Percentiles rank a stretch among this genome's conserved stretches.
Evolutionary conservation across 2,888 invertebrate species (phyloP).

Genomic region (Andrena dorsata): DNA sequence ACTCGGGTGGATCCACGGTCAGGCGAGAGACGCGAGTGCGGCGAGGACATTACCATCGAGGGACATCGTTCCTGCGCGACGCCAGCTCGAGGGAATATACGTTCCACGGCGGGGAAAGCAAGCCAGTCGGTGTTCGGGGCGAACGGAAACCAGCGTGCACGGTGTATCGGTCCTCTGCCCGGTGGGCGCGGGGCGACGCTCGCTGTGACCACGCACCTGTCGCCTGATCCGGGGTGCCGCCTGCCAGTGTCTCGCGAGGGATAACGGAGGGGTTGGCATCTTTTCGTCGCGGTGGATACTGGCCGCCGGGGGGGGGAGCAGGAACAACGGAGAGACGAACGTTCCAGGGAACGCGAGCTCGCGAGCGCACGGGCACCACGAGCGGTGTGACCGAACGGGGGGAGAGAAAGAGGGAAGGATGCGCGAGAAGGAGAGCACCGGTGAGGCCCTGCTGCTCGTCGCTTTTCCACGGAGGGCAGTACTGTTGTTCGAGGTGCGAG

Average conservation of each 20-base stretch:
- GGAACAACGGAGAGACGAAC: slow-evolving; percentile 11
- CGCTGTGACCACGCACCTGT: slow-evolving; percentile 72
- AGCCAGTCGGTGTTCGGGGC: too few species aligned
- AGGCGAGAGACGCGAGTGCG: slow-evolving; percentile 3
- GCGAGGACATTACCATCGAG: background rate
- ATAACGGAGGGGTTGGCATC: slow-evolving; percentile 61
- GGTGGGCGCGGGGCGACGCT: slow-evolving; percentile 51
- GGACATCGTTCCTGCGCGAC: background rate
- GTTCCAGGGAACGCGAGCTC: background rate
- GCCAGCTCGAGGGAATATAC: background rate
- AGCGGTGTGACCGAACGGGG: slow-evolving; percentile 13
- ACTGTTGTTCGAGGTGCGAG: slow-evolving; percentile 72
- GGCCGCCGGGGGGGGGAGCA: background rate
- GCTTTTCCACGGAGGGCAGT: slow-evolving; percentile 69
- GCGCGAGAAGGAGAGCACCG: slow-evolving; percentile 59
- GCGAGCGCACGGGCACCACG: background rate
- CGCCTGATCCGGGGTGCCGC: slow-evolving; percentile 58
- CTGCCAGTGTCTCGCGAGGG: slow-evolving; percentile 54
- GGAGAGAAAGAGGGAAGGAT: slow-evolving; percentile 57
- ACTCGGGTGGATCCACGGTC: background rate
- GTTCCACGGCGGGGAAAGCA: too few species aligned
- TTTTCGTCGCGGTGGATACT: background rate
- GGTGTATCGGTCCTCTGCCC: too few species aligned
- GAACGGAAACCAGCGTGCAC: too few species aligned
- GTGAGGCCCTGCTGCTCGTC: slow-evolving; percentile 60